Evolutionary conservation across 2,797 vertebrate species (phyloP).

Genomic region (Oreortyx pictus): DNA sequence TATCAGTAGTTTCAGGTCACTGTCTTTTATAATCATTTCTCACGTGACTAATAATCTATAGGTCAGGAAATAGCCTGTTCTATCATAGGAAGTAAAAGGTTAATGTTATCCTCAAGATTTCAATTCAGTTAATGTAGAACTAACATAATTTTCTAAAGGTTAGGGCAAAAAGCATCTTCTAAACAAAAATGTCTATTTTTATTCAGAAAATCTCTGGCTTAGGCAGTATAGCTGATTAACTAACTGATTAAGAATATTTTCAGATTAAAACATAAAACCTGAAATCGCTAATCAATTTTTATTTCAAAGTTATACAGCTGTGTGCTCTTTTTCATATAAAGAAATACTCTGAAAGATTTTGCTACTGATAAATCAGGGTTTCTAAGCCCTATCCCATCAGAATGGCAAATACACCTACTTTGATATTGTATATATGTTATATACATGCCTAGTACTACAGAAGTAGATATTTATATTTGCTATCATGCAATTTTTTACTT

Average conservation of each 20-base stretch:
- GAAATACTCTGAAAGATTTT: neutral
- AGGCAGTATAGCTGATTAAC: neutral
- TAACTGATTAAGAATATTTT: neutral
- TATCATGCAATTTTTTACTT: neutral
- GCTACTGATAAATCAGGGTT: neutral
- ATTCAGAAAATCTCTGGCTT: neutral
- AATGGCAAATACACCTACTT: neutral
- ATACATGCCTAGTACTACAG: neutral
- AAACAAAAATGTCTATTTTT: neutral
- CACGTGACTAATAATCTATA: neutral
- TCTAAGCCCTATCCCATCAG: neutral
- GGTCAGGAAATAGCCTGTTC: neutral
- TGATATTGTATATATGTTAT: neutral
- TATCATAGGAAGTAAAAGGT: neutral
- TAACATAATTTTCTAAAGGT: slow-evolving; percentile 44
- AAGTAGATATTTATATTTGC: neutral
- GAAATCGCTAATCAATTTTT: neutral
- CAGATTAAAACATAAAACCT: neutral
- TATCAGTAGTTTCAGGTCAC: slow-evolving; percentile 2
- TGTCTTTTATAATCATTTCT: neutral
- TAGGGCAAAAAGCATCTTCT: neutral
- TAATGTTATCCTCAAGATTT: neutral
- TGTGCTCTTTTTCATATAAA: neutral
- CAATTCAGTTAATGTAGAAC: neutral
- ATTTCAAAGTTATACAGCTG: neutral